Conservation (phyloP, 2,113 vertebrate genomes). For the Gymnarchus niloticus region DNA sequence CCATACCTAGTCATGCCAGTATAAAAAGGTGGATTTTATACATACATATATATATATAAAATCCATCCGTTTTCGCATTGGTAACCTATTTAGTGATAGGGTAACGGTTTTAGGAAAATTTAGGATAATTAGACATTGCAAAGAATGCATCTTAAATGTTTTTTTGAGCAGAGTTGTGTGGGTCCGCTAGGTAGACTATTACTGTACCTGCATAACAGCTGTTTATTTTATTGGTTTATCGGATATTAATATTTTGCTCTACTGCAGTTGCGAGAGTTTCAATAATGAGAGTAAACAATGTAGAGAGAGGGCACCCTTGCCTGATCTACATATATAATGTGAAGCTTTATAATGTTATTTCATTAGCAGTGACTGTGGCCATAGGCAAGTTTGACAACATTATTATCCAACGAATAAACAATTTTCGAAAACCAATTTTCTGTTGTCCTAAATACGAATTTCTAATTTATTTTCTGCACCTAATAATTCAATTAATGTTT, state of each 20-base stretch:
- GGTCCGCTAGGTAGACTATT: not conserved
- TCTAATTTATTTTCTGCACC: constrained; percentile 24
- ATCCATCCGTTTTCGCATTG: not conserved
- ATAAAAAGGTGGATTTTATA: not conserved
- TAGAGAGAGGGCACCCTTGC: not conserved
- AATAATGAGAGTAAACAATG: constrained; percentile 13
- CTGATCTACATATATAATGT: not conserved
- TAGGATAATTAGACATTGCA: constrained; percentile 68
- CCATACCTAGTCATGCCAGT: constrained; percentile 33
- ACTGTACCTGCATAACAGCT: not conserved
- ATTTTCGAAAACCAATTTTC: constrained; percentile 10
- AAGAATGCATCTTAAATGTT: constrained; percentile 47
- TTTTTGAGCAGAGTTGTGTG: constrained; percentile 35
- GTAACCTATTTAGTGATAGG: not conserved
- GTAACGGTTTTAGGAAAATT: constrained; percentile 59
- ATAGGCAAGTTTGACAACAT: constrained; percentile 1
- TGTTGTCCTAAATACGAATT: not conserved
- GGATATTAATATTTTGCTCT: constrained; percentile 5
- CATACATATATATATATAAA: not conserved
- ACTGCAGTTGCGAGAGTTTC: not conserved
- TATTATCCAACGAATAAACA: constrained; percentile 13
- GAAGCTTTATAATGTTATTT: constrained; percentile 18
- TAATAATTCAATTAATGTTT: constrained; percentile 10
- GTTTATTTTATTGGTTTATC: not conserved
- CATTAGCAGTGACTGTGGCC: constrained; percentile 16